Base-by-base conservation (phyloP, 2,113 vertebrate genomes). In the Onychostruthus taczanowskii region DNA sequence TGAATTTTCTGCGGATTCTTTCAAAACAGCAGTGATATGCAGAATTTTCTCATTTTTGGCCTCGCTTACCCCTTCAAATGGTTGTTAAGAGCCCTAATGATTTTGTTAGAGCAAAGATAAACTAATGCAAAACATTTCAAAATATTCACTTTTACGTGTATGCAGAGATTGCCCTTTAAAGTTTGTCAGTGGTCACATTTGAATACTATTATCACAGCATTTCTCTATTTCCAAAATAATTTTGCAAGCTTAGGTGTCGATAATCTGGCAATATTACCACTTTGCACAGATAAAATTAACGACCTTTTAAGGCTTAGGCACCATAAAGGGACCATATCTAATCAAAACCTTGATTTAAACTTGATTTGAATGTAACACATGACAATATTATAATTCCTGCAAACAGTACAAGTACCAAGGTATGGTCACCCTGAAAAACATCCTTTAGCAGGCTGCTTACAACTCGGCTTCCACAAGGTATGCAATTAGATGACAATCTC, bases 291-390 rank as follows among this genome's bases (percentile, higher is more conserved):
- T 47, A 59, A 27, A 90, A 55, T 24, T 58, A 69, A 31, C 1
- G 10, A 70, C 16, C 7, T 41, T 76, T 67, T 52, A 67, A 88
- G 72, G 50, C 78, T 27, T 15, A 68, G 82, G 30, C 30, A 28
- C 12, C 26, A 27, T 47, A 70, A 85, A 62, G 30, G 30, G 39
- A 69, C 44, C 0, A 0, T 52, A 52, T 15, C 8, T 70, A 41
- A 72, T 52, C 1, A 84, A 70, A 77, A 20, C 27, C 2, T 15
- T 66, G 5, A 67, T 73, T 85, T 59, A 24, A 66, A 66, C 16
- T 44, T 79, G 61, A 15, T 66, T 35, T 44, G 30, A n/a, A 44
- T 24, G 24, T 61, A 31, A 82, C 30, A 20, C 5, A 12, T 61
- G 49, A 31, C 8, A 26, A 17, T 56, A 39, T 47, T 37, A 11